Evolutionary conservation across 2,113 vertebrate genomes (phyloP), one percentile per base, ranked within the genome.

Genomic region (Willisornis vidua): DNA sequence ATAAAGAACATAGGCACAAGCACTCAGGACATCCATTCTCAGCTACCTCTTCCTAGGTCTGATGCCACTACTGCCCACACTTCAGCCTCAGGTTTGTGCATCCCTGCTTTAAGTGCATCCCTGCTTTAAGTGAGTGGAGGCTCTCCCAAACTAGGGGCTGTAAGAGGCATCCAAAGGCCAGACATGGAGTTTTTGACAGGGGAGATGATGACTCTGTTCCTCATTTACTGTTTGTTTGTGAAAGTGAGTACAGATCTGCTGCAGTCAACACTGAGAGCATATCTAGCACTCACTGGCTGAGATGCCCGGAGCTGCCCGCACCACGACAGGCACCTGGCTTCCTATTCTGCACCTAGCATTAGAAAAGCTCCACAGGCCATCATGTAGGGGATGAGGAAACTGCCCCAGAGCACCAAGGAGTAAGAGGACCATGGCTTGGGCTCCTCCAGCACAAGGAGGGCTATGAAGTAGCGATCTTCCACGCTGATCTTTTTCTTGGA

Each of bases 241-340:
- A 78, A 84, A 81, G 33, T n/a, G 29, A 78, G 29, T 25, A 62
- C 25, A 58, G 52, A 84, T 65, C 41, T 55, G 28, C 33, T 3
- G 4, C n/a, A 7, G 8, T 20, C 14, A 87, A 70, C 87, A 43
- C 12, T 16, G 71, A 55, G 35, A 76, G 28, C 22, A 14, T 31
- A 49, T 62, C 31, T 52, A 65, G 49, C 37, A 45, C 51, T 74
- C 52, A 14, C 28, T 71, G 70, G 39, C 26, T 75, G 80, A 76
- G 41, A 39, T 65, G 35, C 14, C 18, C 29, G 0, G 0, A 81
- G 63, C 20, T 49, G 57, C 7, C 19, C 63, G 59, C 33, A 71
- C 19, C 54, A 68, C 26, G 54, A 70, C 23, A 65, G 31, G n/a
- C 77, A 90, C 9, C 46, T 29, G 28, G 43, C 41, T 33, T 65